Conservation (phyloP, 2,888 invertebrate genomes). For the Drosophila silvestris region DNA sequence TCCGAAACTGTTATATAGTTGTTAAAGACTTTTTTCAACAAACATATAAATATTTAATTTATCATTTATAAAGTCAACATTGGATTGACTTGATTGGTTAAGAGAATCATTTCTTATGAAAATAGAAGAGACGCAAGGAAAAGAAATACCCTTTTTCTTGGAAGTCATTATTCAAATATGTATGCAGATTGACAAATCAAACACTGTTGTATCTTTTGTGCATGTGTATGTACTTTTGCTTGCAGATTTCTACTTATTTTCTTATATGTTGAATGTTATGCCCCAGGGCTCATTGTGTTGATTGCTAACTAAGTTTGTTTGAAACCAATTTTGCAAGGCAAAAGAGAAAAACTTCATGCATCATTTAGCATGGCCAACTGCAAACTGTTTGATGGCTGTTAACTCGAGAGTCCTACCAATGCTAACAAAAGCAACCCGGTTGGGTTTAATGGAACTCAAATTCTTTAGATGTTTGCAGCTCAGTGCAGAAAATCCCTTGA, state of each 20-base stretch:
- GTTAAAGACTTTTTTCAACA: neutral
- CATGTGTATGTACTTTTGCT: neutral
- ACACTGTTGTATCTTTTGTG: neutral
- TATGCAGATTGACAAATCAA: neutral
- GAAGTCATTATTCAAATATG: slow-evolving; percentile 17
- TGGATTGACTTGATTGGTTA: slow-evolving; percentile 8
- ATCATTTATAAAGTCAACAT: neutral
- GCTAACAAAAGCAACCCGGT: slow-evolving; percentile 17
- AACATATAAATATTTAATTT: neutral
- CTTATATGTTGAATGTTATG: neutral
- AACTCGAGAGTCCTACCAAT: slow-evolving; percentile 22
- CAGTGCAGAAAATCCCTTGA: slow-evolving; percentile 35
- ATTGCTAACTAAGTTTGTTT: slow-evolving; percentile 42
- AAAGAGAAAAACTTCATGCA: slow-evolving; percentile 57
- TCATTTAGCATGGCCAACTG: slow-evolving; percentile 64
- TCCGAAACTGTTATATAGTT: neutral
- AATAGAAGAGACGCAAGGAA: neutral
- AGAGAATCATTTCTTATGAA: neutral
- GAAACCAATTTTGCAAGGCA: slow-evolving; percentile 18
- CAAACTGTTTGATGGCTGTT: slow-evolving; percentile 41
- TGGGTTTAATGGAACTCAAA: slow-evolving; percentile 67
- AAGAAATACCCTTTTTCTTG: slow-evolving; percentile 14
- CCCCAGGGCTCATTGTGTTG: slow-evolving; percentile 26
- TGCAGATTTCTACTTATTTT: slow-evolving; percentile 3
- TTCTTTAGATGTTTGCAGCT: slow-evolving; percentile 51